Base-by-base conservation (phyloP, 1,140 invertebrate genomes). In the Drosophila sechellia region DNA sequence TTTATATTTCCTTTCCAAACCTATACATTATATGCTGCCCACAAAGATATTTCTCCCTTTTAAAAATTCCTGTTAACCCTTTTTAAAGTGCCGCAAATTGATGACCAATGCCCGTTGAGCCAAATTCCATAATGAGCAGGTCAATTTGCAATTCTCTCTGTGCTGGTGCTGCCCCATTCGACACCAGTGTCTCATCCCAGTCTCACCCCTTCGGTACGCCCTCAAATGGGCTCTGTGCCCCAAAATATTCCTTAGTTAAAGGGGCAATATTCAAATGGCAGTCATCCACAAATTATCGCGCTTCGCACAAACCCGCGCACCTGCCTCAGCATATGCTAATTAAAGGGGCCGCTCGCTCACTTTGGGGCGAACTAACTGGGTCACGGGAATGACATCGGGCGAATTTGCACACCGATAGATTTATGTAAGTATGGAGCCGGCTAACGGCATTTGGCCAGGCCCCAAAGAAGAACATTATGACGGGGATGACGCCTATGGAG, bases 301-400 rank as follows among this genome's bases (percentile, higher is more conserved):
- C 34, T 57, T 77, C 56, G 74, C 45, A 70, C 57, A 58, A 45
- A 42, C 17, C 31, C 40, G 42, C 17, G n/a, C 49, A 69, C 66
- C 66, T 69, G 64, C 64, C 66, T 34, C 40, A 34, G 42, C 59
- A 73, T 73, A 87, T 89, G 84, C 83, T 87, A 87, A 87, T 87
- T 89, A 89, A 83, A 79, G 79, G 70, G 58, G 37, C 42, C 48
- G 50, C 27, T 35, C 25, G 17, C 46, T 15, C 45, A 6, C n/a
- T 22, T 22, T 43, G 40, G 15, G 20, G 15, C 25, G 25, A 6
- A 54, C 31, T 65, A 87, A 89, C 84, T 87, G 76, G 83, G 83
- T 87, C 83, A 87, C 60, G 61, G n/a, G 71, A 55, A 74, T 74
- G 80, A 85, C 81, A 81, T 66, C 53, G 37, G 50, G 31, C 6